phyloP scores from a whole-genome alignment of 2,113 vertebrate species.

The Antidorcas marsupialis region DNA sequence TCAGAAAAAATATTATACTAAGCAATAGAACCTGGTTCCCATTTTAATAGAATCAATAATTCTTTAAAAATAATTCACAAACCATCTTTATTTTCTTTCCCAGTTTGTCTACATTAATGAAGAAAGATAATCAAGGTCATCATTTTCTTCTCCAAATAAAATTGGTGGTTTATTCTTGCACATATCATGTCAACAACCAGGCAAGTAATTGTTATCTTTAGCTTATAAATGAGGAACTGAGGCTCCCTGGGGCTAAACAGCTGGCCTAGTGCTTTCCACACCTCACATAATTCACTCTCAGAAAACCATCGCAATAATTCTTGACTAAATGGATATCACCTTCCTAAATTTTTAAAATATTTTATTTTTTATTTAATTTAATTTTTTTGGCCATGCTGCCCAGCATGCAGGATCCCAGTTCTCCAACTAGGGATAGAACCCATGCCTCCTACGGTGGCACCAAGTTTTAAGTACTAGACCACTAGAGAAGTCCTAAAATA shows the following conservation, averaged over 20 bases:
- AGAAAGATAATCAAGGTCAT: background rate
- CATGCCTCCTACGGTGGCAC: background rate
- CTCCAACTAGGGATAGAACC: background rate
- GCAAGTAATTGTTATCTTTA: background rate
- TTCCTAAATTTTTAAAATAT: background rate
- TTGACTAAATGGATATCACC: background rate
- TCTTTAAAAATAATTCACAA: background rate
- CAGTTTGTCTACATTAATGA: background rate
- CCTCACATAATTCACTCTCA: background rate
- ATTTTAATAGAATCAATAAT: background rate
- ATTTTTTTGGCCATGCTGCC: background rate
- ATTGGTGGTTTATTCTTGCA: background rate
- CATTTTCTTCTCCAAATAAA: background rate
- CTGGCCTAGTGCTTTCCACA: background rate
- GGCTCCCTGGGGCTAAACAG: background rate
- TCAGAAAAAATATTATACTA: background rate
- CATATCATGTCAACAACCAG: background rate
- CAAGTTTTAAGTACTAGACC: background rate
- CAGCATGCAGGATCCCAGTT: background rate
- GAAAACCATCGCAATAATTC: background rate
- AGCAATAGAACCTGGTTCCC: background rate
- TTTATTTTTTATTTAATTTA: background rate
- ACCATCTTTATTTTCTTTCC: background rate
- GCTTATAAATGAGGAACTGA: background rate
- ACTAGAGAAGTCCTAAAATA: background rate